Conservation (phyloP, 2,113 vertebrate genomes). For the Erythrocercus mccallii region DNA sequence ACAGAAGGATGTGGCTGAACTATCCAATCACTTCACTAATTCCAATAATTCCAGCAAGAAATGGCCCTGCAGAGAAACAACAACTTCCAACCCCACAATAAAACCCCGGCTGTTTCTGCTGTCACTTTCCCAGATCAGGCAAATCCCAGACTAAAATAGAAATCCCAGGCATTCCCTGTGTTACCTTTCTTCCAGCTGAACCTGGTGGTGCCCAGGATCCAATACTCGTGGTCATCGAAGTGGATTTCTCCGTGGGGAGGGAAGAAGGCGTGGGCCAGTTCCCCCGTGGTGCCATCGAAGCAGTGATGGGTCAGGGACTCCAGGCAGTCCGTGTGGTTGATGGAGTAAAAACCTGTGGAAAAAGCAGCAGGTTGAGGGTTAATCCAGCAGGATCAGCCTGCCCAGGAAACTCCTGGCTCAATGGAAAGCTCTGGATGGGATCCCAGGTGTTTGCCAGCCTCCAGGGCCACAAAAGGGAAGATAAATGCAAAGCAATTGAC, state of each 20-base stretch:
- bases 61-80: neutral
- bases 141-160: rapidly evolving
- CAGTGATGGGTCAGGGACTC: constrained; percentile 90
- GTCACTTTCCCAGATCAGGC: neutral
- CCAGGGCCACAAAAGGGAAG: neutral
- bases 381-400: neutral
- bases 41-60: neutral
- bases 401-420: neutral
- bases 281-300: constrained; percentile 94
- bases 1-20: neutral
- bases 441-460: neutral
- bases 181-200: constrained; percentile 97
- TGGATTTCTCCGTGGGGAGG: constrained; percentile 93
- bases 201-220: constrained; percentile 93
- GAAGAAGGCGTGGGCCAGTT: constrained; percentile 95
- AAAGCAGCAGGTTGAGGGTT: neutral
- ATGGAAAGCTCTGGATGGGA: neutral
- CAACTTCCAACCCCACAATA: neutral
- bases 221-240: constrained; percentile 93
- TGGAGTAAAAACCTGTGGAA: constrained; percentile 89
- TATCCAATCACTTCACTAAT: neutral
- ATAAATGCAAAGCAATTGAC: neutral
- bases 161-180: rapidly evolving
- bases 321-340: constrained; percentile 94
- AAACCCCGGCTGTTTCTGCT: rapidly evolving